Evolutionary conservation across 2,113 vertebrate genomes (phyloP).

Genomic region (Oxyura jamaicensis): DNA sequence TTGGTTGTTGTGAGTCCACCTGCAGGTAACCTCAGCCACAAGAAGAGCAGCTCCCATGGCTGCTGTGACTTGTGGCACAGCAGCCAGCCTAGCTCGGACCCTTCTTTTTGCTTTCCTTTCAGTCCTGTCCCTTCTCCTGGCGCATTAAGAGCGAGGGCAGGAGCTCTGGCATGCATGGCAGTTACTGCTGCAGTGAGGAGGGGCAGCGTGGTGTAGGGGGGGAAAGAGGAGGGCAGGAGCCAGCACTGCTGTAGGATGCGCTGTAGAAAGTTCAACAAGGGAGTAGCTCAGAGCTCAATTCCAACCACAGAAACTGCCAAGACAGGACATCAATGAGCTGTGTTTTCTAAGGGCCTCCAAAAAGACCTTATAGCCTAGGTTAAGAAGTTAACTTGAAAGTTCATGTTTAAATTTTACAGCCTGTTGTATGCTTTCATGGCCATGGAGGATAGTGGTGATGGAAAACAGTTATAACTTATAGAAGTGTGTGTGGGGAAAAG

Average conservation of each 20-base stretch:
- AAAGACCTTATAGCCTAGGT: background rate
- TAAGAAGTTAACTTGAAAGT: background rate
- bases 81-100: background rate
- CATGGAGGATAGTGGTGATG: background rate
- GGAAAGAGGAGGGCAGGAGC: background rate
- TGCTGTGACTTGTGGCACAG: background rate
- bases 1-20: background rate
- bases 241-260: background rate
- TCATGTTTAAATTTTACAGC: no score
- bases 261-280: background rate
- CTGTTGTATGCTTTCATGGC: background rate
- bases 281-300: background rate
- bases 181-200: background rate
- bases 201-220: rapidly evolving
- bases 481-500: no score
- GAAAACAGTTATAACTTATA: background rate
- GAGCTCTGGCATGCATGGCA: background rate
- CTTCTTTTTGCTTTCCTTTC: background rate
- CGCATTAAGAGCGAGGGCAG: background rate
- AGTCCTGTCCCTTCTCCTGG: background rate
- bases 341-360: background rate
- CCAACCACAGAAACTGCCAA: background rate
- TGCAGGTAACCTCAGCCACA: background rate
- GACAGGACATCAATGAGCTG: no score
- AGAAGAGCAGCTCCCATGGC: background rate